These are phyloP conservation scores for Cryptops parisi DNA, from an alignment of 2,888 invertebrate genomes.

Conservation along the genomic window DNA sequence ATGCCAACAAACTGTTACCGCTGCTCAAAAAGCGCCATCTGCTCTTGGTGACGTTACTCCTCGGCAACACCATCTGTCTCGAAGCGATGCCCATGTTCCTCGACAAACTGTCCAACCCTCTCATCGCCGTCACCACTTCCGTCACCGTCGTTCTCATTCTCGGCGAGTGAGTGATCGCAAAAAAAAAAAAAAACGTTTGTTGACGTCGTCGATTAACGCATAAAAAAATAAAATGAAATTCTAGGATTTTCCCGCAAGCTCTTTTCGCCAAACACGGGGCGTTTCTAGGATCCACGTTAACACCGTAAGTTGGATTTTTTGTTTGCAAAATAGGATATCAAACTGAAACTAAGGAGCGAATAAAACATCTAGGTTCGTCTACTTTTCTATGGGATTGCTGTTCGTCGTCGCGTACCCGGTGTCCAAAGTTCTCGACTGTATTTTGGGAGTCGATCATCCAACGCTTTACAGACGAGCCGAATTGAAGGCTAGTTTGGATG, in stretches of 20 bases:
- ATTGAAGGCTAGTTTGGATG: constrained; percentile 29
- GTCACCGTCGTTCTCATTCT: constrained; percentile 31
- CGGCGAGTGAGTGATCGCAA: constrained; percentile 34
- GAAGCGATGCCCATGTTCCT: constrained; percentile 33
- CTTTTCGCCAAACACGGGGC: constrained; percentile 30
- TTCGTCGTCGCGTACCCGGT: too few species aligned
- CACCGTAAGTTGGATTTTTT: too few species aligned
- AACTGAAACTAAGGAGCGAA: too few species aligned
- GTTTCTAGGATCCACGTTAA: too few species aligned
- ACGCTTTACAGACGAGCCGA: too few species aligned
- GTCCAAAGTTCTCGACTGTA: too few species aligned
- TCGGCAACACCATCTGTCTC: constrained; percentile 30
- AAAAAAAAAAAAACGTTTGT: not conserved
- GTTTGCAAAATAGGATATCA: too few species aligned
- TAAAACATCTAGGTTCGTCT: too few species aligned
- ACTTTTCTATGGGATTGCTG: too few species aligned
- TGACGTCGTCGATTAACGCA: not conserved
- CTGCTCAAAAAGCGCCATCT: too few species aligned
- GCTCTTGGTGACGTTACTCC: constrained; percentile 29
- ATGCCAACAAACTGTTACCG: too few species aligned
- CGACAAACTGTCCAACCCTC: constrained; percentile 28
- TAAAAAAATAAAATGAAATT: constrained; percentile 15
- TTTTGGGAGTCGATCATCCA: too few species aligned
- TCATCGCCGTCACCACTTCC: constrained; percentile 29
- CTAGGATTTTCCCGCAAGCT: constrained; percentile 31